Evolutionary conservation across 2,113 vertebrate species (phyloP).

Genomic region (Leptocoma aspasia): DNA sequence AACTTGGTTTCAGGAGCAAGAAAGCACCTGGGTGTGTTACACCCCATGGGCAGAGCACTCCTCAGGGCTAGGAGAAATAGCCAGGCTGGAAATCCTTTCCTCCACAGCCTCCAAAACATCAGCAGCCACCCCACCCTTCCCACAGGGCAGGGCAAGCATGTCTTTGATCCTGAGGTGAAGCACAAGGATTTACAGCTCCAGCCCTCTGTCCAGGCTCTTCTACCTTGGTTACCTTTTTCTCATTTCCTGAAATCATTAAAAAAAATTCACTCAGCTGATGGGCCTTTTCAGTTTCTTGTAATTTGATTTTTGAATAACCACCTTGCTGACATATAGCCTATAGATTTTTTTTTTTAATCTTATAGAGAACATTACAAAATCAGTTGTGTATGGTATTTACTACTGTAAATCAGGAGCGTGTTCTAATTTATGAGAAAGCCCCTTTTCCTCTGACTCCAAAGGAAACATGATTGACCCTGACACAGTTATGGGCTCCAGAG

Average conservation of each 20-base stretch:
- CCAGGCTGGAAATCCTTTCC: not conserved
- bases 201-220: not conserved
- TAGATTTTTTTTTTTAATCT: not conserved
- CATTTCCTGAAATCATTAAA: not conserved
- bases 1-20: not conserved
- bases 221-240: not conserved
- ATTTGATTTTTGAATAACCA: not conserved
- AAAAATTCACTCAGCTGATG: not conserved
- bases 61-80: not conserved
- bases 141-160: not conserved
- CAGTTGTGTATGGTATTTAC: conserved; percentile 8
- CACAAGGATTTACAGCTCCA: not conserved
- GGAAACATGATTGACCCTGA: conserved; percentile 54
- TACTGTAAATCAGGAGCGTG: not conserved
- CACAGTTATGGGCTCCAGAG: not conserved
- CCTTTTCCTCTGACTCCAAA: conserved; percentile 30
- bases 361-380: conserved; percentile 8
- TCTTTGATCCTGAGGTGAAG: not conserved
- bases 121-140: not conserved
- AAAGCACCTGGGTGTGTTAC: fast-evolving
- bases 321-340: not conserved
- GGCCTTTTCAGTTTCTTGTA: not conserved
- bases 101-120: not conserved
- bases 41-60: not conserved
- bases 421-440: conserved; percentile 18